Percentiles rank a stretch among this genome's conserved stretches.
These are phyloP conservation scores for Drosophila saltans DNA, from an alignment of 1,140 invertebrate genomes.

Conservation along the genomic window DNA sequence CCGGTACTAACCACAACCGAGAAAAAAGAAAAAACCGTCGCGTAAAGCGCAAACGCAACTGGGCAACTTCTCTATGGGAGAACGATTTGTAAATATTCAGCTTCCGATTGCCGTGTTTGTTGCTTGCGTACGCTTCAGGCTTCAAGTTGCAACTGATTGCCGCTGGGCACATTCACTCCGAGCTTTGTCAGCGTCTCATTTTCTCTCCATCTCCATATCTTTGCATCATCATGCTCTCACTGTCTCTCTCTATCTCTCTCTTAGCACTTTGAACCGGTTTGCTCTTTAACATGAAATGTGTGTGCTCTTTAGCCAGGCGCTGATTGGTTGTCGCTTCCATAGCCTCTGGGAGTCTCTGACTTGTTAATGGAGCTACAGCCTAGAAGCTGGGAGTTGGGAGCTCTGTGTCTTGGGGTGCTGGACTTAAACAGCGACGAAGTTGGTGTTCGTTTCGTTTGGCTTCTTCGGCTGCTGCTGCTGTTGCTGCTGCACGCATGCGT, in stretches of 20 bases:
- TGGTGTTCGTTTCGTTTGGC: constrained; percentile 29
- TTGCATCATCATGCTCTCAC: too few species aligned
- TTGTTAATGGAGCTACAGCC: constrained; percentile 66
- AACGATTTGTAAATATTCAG: constrained; percentile 4
- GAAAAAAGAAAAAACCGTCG: constrained; percentile 25
- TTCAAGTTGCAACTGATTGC: constrained; percentile 74
- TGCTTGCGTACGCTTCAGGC: constrained; percentile 73
- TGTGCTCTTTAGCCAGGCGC: constrained; percentile 63
- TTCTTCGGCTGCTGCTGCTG: constrained; percentile 28
- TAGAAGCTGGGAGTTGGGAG: not conserved
- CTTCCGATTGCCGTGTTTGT: constrained; percentile 44
- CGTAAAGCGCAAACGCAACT: constrained; percentile 36
- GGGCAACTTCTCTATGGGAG: constrained; percentile 9
- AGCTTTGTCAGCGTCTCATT: constrained; percentile 32
- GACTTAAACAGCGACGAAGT: constrained; percentile 27
- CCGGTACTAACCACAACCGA: constrained; percentile 12
- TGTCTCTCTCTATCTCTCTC: constrained; percentile 9
- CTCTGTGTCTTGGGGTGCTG: not conserved
- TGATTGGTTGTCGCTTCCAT: constrained; percentile 65
- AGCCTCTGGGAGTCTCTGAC: constrained; percentile 45
- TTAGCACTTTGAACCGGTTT: constrained; percentile 67
- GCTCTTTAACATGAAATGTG: constrained; percentile 40
- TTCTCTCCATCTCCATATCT: constrained; percentile 16
- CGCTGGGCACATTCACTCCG: constrained; percentile 60
- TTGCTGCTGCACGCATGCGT: constrained; percentile 57